Evolutionary conservation across 2,113 vertebrate species (phyloP), one percentile per base, ranked within the genome.

Genomic region (Dasyornis broadbenti): DNA sequence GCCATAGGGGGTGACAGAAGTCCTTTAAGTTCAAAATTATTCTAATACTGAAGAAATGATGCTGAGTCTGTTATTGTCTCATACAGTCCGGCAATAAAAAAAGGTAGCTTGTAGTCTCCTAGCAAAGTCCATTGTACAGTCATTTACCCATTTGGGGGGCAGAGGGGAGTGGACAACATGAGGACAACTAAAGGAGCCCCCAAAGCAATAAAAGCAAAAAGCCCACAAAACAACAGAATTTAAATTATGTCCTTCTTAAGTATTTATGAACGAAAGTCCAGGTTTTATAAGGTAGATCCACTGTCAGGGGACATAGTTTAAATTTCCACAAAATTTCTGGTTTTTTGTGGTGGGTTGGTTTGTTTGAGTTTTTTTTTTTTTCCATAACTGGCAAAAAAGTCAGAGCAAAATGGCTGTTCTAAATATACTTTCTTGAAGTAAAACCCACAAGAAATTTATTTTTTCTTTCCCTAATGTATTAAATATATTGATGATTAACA

Each of bases 61-160:
- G 10, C 47, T 45, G 21, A 52, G 6, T 26, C 9, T 40, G 15
- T 2, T 88, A 6, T 33, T 68, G 27, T 45, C 14, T 54, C n/a
- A 4, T 28, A 19, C 6, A 24, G 42, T 2, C 27, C 77, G 44
- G 9, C 19, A 54, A 59, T 50, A 85, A 31, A 5, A 65, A 68
- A 71, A 80, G 1, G 11, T 35, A 60, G 21, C 5, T 47, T 12
- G 1, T 28, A 18, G 44, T 61, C 31, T 86, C 19, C 60, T 50
- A 40, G 10, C 10, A 56, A 64, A 50, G 10, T 56, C 33, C 11
- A 8, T 44, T 65, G 40, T 22, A 37, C 19, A 27, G 15, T 19
- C 10, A 35, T 16, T 22, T 47, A 37, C 18, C n/a, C 7, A 9
- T 3, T 16, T 0, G 1, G 3, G 7, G 11, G 11, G 1, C 1